Evolutionary conservation across 1,140 invertebrate species (phyloP).

Genomic region (Eulimnadia texana): DNA sequence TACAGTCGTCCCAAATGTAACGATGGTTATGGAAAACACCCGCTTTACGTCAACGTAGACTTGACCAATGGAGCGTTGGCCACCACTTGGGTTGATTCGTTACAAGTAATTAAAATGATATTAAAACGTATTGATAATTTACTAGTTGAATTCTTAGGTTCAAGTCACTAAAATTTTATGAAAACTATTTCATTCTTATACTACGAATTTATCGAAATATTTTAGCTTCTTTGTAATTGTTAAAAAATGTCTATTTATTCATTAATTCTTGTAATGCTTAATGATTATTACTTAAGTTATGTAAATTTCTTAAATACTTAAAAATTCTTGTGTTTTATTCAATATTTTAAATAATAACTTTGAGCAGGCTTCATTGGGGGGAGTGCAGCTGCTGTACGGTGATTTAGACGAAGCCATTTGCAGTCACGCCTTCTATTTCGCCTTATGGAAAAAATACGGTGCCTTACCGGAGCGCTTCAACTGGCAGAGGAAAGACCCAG

Average conservation of each 20-base stretch:
- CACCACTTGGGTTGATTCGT: conserved; percentile 51
- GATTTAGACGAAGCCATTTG: conserved; percentile 59
- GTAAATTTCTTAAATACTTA: too few relatives aligned
- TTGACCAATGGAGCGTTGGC: conserved; percentile 45
- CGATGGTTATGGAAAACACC: conserved; percentile 42
- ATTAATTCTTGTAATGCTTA: too few relatives aligned
- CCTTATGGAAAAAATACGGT: conserved; percentile 48
- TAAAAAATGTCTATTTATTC: too few relatives aligned
- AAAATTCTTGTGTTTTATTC: not conserved
- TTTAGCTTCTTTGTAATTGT: too few relatives aligned
- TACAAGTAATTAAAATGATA: conserved; percentile 33
- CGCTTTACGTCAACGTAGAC: conserved; percentile 55
- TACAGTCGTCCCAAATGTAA: conserved; percentile 40
- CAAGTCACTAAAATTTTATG: too few relatives aligned
- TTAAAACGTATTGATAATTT: not conserved
- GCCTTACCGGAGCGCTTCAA: conserved; percentile 52
- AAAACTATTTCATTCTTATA: too few relatives aligned
- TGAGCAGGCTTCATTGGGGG: conserved; percentile 40
- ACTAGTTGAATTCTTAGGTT: too few relatives aligned
- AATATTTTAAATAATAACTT: not conserved
- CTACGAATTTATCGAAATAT: too few relatives aligned
- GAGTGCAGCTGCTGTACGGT: conserved; percentile 46
- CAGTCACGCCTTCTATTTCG: conserved; percentile 48
- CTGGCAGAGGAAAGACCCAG: conserved; percentile 45
- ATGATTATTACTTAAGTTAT: too few relatives aligned